Evolutionary conservation across 2,797 vertebrate genomes (phyloP), one percentile per base, ranked within the genome.

Genomic region (Gymnoscopelus braueri): DNA sequence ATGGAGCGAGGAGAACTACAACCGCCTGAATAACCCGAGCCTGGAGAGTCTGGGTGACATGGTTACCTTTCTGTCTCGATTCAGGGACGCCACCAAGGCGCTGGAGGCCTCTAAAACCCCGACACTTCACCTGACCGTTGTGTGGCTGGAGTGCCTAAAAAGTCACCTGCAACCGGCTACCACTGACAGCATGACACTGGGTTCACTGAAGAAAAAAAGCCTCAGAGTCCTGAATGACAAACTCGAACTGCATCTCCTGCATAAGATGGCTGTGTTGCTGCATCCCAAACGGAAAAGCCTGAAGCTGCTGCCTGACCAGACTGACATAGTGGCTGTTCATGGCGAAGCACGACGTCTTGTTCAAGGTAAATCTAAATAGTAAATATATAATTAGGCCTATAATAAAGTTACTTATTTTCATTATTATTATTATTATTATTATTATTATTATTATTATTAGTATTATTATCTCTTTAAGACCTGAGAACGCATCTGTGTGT

Each of bases 281-380:
- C 63, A 65, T 54, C 63, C 63, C 26, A 65, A 54, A 23, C 29
- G 54, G 51, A 65, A 44, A 64, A 64, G 50, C 19, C 13, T 65
- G 63, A 65, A 15, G 32, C 57, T 59, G 57, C 57, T 59, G 14
- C 12, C 57, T 14, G 57, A 59, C 29, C 12, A 59, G 35, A 1
- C 32, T 35, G 57, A 59, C n/a, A 10, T 59, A 26, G 29, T 12
- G n/a, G n/a, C 57, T 14, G 57, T 59, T 14, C 57, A 59, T 19
- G 26, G 26, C 8, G 55, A 24, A 5, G n/a, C 12, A 11, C 55
- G 55, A 35, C 32, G 32, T 39, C 57, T 59, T 59, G 57, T 59
- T 59, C 3, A 35, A 39, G 57, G 29, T 59, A 57, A 29, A n/a
- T n/a, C n/a, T n/a, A n/a, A n/a, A n/a, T n/a, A n/a, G n/a, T n/a